These are phyloP conservation scores for Tortrix viridana DNA, from an alignment of 2,888 invertebrate species.

Conservation along the genomic window DNA sequence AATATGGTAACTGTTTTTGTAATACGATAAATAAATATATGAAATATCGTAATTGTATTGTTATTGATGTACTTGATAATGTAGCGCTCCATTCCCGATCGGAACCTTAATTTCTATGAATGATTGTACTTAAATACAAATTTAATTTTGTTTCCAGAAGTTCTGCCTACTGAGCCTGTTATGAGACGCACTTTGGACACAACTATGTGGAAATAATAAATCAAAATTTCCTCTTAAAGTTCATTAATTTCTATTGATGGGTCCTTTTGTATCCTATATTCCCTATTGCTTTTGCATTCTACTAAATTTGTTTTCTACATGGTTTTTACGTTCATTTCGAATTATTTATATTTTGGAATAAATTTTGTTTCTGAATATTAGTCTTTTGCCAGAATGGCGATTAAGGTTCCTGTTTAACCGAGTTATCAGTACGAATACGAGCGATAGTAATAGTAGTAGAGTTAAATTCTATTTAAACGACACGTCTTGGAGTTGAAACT, in stretches of 20 bases:
- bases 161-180: conserved; percentile 80
- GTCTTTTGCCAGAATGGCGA: conserved; percentile 75
- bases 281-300: conserved; percentile 74
- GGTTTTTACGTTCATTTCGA: conserved; percentile 81
- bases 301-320: conserved; percentile 79
- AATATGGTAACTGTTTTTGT: conserved; percentile 84
- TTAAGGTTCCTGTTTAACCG: conserved; percentile 75
- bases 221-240: conserved; percentile 79
- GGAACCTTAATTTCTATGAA: conserved; percentile 78
- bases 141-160: conserved; percentile 79
- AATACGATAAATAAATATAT: conserved; percentile 83
- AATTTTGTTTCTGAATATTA: conserved; percentile 76
- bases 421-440: conserved; percentile 26
- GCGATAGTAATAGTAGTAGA: not conserved
- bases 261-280: conserved; percentile 78
- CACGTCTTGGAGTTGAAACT: no score
- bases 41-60: conserved; percentile 80
- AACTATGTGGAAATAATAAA: conserved; percentile 84
- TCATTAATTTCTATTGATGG: conserved; percentile 80
- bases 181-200: conserved; percentile 81
- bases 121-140: conserved; percentile 73
- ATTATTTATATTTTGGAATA: conserved; percentile 83
- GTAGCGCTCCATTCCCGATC: conserved; percentile 83
- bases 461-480: no score
- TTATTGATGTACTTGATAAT: conserved; percentile 70